These are phyloP conservation scores for Omphaloscelis lunosa DNA, from an alignment of 2,888 invertebrate species.

Conservation along the genomic window DNA sequence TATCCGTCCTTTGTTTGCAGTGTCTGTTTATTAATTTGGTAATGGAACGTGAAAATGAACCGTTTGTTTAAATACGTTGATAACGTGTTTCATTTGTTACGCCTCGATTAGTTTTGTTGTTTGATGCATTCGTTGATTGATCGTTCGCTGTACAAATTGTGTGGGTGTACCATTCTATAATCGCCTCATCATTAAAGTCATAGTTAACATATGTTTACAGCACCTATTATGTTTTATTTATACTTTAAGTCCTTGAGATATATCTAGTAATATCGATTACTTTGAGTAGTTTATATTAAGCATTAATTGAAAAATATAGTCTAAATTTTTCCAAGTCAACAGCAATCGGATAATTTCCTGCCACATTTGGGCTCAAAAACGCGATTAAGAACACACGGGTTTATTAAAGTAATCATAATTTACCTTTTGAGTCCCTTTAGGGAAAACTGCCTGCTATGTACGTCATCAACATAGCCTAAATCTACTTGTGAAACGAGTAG, in stretches of 20 bases:
- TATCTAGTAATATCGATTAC: background rate
- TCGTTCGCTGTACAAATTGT: conserved; percentile 23
- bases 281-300: background rate
- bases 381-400: conserved; percentile 18
- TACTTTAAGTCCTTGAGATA: background rate
- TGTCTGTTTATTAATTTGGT: conserved; percentile 74
- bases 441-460: conserved; percentile 31
- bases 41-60: conserved; percentile 60
- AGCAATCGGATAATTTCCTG: background rate
- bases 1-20: conserved; percentile 65
- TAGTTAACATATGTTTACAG: conserved; percentile 12
- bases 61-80: conserved; percentile 56
- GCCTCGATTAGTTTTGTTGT: conserved; percentile 59
- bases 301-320: background rate
- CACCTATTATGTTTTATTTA: background rate
- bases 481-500: conserved; percentile 39
- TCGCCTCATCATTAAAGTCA: conserved; percentile 32
- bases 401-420: conserved; percentile 55
- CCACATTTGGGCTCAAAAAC: conserved; percentile 19
- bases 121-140: conserved; percentile 55
- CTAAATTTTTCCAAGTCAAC: background rate
- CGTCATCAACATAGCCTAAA: conserved; percentile 44
- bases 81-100: conserved; percentile 56
- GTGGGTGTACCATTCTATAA: conserved; percentile 18
- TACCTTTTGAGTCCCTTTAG: conserved; percentile 53